Evolutionary conservation across 2,113 vertebrate species (phyloP), one percentile per base, ranked within the genome.

Genomic region (Rallus limicola): DNA sequence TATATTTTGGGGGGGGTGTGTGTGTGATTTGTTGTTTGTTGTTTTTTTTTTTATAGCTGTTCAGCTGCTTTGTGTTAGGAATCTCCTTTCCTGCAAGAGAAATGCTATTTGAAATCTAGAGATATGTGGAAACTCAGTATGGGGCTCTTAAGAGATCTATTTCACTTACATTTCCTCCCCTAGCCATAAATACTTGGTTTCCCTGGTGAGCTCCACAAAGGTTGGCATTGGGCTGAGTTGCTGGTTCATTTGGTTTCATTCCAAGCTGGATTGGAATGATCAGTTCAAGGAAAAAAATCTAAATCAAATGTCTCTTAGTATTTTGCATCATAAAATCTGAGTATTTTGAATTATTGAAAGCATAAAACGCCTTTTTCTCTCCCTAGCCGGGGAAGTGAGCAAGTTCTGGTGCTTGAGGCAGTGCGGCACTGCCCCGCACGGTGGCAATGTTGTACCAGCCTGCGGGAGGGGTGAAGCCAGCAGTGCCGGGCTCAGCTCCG

Each of bases 381-480:
- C 17, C 11, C 16, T 10, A 20, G 50, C 52, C 11, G 72, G 25
- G 24, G 62, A 16, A 62, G 56, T 5, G 8, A 34, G 31, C 15
- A 6, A 5, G 10, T 29, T 50, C 17, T 6, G 34, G 19, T 48
- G 36, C 25, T n/a, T 23, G 42, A 44, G 56, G 44, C 52, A 11
- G 63, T 68, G 77, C 3, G 4, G 46, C 2, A 3, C 21, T 26
- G 36, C 18, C 52, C 96, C 97, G 31, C 92, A 11, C 9, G 91
- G 79, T 48, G 97, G 96, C 91, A 63, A 24, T 93, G 52, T 70
- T 92, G 96, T 53, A 53, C 82, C 70, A 33, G 40, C 9, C 62
- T 64, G 24, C 21, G 1, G 1, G 26, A 17, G 50, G 2, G 25
- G 34, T 16, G 42, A 23, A 50, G 21, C 31, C 46, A 6, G 31